Evolutionary conservation across 2,797 vertebrate species (phyloP), one percentile per base, ranked within the genome.

Genomic region (Myotis findleyi): DNA sequence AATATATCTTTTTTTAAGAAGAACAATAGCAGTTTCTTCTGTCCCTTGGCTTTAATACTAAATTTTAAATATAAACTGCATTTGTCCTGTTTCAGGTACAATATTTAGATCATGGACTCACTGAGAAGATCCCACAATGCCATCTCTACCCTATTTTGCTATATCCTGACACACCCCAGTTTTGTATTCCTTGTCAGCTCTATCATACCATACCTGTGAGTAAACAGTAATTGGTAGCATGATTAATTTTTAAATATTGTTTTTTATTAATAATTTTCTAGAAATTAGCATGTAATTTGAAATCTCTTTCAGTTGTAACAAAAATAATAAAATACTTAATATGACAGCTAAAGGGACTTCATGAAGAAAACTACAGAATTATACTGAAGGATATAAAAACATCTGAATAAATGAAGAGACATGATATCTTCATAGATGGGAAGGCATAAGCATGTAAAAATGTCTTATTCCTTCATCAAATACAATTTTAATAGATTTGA

Each of bases 151-250:
- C 99, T 30, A 97, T 97, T 88, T 98, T 99, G 33, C 98, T 99
- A 11, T 99, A 98, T 98, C 98, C 98, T 3, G 97, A 98, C 47
- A 97, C 98, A 89, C 99, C 99, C 89, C 99, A 99, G 23, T 99
- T 99, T 92, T 99, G 99, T 95, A 97, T 99, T 69, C 99, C 99
- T 0, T 99, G 99, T 97, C 98, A 99, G 90, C 99, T 99, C 83
- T 97, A 98, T 96, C 98, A 98, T 93, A 97, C 99, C 27, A 88
- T 97, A 87, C 99, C 99, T 71, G 99, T 99, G 96, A 99, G 98
- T 98, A 95, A 55, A 75, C 41, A 41, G 5, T 94, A 18, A 79
- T 81, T 51, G 72, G 33, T 89, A 77, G n/a, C 13, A 0, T 3
- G 57, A 68, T 72, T 82, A 21, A 72, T 62, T 90, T 93, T 83